A percentile compares a stretch with the other conserved stretches of the same genome.
Evolutionary conservation across 53 echinoderm and acorn worm genomes (phyloP).

Genomic region (Echinometra lucunter): DNA sequence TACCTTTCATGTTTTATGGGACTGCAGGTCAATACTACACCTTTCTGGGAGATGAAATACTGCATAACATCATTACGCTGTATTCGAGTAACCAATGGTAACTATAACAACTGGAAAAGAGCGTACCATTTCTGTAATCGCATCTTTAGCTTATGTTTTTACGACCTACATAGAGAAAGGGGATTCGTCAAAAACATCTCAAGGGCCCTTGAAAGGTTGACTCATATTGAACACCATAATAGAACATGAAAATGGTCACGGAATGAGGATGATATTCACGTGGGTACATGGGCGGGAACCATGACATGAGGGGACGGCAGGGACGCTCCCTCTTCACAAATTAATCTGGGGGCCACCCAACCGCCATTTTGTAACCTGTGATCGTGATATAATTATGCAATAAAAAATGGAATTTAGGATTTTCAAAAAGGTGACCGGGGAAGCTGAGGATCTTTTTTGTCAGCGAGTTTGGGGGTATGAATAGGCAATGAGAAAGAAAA

Average conservation of each 20-base stretch:
- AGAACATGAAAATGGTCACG: not conserved
- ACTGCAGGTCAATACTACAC: not conserved
- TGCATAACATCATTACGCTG: not conserved
- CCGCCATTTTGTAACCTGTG: too few species aligned
- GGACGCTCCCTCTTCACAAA: too few species aligned
- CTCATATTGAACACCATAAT: not conserved
- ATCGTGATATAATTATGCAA: too few species aligned
- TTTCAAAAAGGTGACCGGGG: too few species aligned
- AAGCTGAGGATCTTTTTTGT: too few species aligned
- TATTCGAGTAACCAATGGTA: too few species aligned
- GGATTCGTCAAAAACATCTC: not conserved
- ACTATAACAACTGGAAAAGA: not conserved
- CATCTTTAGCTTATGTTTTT: not conserved
- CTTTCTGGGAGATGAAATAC: not conserved
- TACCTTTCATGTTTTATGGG: not conserved
- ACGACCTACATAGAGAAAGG: not conserved
- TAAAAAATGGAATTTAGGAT: too few species aligned
- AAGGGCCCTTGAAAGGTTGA: not conserved
- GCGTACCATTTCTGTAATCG: not conserved
- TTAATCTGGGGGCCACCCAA: too few species aligned
- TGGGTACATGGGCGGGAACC: too few species aligned
- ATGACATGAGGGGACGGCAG: too few species aligned
- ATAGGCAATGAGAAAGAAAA: too few species aligned
- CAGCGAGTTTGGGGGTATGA: too few species aligned
- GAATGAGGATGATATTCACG: not conserved